Evolutionary conservation across 1,140 invertebrate genomes (phyloP).

Genomic region (Ceratina australensis): DNA sequence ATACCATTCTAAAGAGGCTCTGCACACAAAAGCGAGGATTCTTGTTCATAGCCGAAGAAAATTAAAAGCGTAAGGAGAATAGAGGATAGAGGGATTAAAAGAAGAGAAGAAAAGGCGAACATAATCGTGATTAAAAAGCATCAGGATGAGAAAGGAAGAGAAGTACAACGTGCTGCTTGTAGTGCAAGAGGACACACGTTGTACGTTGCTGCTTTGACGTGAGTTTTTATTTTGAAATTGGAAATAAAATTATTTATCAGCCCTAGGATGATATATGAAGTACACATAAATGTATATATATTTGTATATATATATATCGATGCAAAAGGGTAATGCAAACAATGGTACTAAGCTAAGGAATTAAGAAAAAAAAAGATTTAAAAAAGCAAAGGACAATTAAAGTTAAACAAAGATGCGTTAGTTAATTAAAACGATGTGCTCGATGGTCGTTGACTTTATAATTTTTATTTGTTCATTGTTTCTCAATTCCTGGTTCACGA

Average conservation of each 20-base stretch:
- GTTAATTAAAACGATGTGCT: constrained; percentile 14
- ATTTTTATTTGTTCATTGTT: constrained; percentile 40
- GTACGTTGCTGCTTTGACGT: constrained; percentile 2
- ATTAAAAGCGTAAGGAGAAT: neutral
- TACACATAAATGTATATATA: too few species aligned
- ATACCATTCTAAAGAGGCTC: constrained; percentile 56
- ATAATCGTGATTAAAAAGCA: neutral
- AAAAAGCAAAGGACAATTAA: neutral
- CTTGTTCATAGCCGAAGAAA: constrained; percentile 20
- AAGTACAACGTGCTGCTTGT: constrained; percentile 3
- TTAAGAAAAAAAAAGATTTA: constrained; percentile 4
- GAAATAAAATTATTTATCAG: constrained; percentile 33
- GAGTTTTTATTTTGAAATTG: constrained; percentile 4
- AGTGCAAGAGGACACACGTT: constrained; percentile 18
- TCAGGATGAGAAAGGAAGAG: neutral
- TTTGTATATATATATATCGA: constrained; percentile 7
- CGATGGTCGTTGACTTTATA: constrained; percentile 30
- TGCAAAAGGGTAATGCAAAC: constrained; percentile 13
- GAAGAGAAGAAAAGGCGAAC: neutral
- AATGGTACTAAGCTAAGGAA: constrained; percentile 57
- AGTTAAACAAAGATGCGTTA: neutral
- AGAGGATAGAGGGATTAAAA: neutral
- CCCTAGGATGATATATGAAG: constrained; percentile 29
- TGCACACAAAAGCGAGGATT: constrained; percentile 26
- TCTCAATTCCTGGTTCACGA: constrained; percentile 21